Evolutionary conservation across 1,140 invertebrate species (phyloP).

Genomic region (Aricia agestis): DNA sequence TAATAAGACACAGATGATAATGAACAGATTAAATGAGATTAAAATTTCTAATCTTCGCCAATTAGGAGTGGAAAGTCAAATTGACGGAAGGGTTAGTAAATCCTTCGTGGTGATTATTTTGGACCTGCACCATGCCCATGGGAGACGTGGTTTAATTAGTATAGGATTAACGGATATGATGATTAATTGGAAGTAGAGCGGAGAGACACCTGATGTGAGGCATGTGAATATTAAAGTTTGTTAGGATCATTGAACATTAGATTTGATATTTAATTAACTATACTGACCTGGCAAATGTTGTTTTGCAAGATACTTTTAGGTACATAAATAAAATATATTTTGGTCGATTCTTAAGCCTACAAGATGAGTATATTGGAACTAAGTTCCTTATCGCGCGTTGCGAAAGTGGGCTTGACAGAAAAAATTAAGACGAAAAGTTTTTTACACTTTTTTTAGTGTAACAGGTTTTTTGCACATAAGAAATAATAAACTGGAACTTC

Average conservation of each 20-base stretch:
- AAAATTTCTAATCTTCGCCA: background rate
- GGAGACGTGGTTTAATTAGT: conserved; percentile 41
- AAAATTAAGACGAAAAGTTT: no score
- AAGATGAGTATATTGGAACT: no score
- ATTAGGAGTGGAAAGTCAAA: conserved; percentile 23
- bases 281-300: no score
- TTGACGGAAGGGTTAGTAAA: conserved; percentile 16
- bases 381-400: no score
- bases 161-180: conserved; percentile 32
- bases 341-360: no score
- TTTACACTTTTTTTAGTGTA: no score
- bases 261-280: no score
- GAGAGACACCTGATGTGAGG: conserved; percentile 27
- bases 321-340: no score
- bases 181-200: conserved; percentile 29
- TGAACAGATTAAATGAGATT: background rate
- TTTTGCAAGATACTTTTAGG: no score
- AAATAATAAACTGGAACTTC: no score
- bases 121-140: conserved; percentile 29
- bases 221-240: background rate
- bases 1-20: background rate
- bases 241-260: background rate
- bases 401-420: no score
- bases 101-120: conserved; percentile 33
- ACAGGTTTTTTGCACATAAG: no score